Base-by-base conservation (phyloP, 2,797 vertebrate species). In the Malacoctenus gilli region DNA sequence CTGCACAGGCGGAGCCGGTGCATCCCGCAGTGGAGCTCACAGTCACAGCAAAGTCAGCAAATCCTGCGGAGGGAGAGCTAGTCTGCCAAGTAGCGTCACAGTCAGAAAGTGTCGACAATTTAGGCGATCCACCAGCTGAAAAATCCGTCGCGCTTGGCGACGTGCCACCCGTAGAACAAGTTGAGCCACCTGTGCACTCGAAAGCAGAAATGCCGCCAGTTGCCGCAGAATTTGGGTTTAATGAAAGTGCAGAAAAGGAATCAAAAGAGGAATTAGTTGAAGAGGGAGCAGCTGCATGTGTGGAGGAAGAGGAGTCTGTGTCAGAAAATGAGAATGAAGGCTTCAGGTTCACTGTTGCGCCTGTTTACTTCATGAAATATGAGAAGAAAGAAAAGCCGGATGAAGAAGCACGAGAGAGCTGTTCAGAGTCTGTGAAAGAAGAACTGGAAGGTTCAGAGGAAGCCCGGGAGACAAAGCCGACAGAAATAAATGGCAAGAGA, bases 171-270 rank as follows among this genome's bases (percentile, higher is more conserved):
- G 54, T 14, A 41, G 38, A 36, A 39, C 53, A 15, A 1, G 15
- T 38, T 42, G 37, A 37, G 7, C 41, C 6, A 1, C 3, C 4
- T 39, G 49, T 40, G 39, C 37, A 49, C 28, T 19, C 38, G 4
- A 37, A 20, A n/a, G 34, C 46, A 39, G 50, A 75, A 56, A 59
- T 15, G 21, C 50, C 46, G 31, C 59, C 53, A 25, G 8, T 16
- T 30, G 25, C n/a, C 25, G 43, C 60, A 21, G 4, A 23, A 28
- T 7, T 20, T 21, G 25, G 46, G 52, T 53, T 41, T 31, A 37
- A 62, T 9, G 44, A 49, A 20, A 49, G 50, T 46, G 36, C 76
- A 41, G 50, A 73, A 0, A 82, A 50, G 25, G 75, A 68, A 53
- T 71, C 77, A n/a, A 39, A 58, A 0, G 0, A 63, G 13, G 78